phyloP scores from a whole-genome alignment of 1,140 invertebrate genomes.

The Penaeus japonicus region DNA sequence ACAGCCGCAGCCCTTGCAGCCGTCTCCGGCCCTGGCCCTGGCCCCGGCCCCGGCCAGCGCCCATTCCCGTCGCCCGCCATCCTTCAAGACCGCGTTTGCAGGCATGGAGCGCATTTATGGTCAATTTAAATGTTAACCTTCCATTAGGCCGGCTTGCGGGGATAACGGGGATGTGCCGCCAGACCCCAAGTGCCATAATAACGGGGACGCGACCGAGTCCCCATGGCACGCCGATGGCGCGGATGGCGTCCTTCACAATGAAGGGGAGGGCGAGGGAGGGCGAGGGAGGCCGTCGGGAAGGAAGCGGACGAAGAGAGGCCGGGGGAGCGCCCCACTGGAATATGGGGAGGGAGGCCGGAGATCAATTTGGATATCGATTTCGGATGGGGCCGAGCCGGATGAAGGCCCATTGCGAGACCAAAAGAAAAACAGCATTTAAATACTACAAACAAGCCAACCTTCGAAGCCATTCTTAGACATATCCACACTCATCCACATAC shows the following conservation, averaged over 20 bases:
- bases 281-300: neutral
- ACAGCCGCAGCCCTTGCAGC: too few relatives aligned
- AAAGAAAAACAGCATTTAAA: neutral
- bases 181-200: neutral
- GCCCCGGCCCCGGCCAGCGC: neutral
- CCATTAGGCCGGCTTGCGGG: neutral
- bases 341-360: neutral
- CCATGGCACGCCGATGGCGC: neutral
- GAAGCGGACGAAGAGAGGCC: neutral
- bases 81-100: neutral
- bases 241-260: neutral
- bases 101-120: neutral
- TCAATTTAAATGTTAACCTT: constrained; percentile 1
- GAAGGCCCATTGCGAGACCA: neutral
- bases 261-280: neutral
- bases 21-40: too few relatives aligned
- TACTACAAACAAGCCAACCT: neutral
- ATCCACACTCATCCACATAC: too few relatives aligned
- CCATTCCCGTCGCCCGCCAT: neutral
- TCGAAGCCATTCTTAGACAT: neutral
- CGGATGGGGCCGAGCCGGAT: neutral
- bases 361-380: too few relatives aligned
- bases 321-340: neutral
- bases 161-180: neutral
- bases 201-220: neutral